Percentiles rank a stretch among this genome's conserved stretches.
Evolutionary conservation across 2,113 vertebrate genomes (phyloP).

Genomic region (Cyprinodon tularosa): DNA sequence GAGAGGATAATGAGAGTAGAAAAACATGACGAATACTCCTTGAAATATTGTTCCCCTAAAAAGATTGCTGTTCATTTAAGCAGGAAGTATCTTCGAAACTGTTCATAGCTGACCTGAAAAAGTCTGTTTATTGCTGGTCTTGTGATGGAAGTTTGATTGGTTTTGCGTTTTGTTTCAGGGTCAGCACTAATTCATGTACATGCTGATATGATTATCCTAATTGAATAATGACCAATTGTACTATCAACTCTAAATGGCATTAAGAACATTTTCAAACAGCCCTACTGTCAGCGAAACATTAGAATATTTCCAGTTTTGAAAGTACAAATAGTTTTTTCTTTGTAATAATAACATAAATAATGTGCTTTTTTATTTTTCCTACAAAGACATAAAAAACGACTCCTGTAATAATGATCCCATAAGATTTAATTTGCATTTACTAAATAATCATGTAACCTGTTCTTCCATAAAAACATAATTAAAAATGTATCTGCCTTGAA

Average conservation of each 20-base stretch:
- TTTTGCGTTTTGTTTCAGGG: background rate
- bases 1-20: too few relatives aligned
- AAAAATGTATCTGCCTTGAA: too few relatives aligned
- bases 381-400: background rate
- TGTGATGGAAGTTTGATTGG: conserved; percentile 10
- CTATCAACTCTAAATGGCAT: background rate
- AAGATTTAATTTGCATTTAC: background rate
- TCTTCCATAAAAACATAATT: too few relatives aligned
- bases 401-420: background rate
- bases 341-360: background rate
- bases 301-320: background rate
- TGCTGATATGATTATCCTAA: background rate
- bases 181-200: background rate
- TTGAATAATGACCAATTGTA: background rate
- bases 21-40: background rate
- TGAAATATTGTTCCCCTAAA: background rate
- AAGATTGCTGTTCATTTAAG: conserved; percentile 9
- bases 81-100: background rate
- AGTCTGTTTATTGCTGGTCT: conserved; percentile 9
- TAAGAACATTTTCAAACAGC: too few relatives aligned
- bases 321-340: background rate
- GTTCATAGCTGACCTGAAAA: conserved; percentile 5
- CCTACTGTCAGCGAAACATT: background rate
- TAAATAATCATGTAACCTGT: background rate
- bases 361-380: background rate